Conservation (phyloP, 2,797 vertebrate species). For the Melanotaenia trifasciata region DNA sequence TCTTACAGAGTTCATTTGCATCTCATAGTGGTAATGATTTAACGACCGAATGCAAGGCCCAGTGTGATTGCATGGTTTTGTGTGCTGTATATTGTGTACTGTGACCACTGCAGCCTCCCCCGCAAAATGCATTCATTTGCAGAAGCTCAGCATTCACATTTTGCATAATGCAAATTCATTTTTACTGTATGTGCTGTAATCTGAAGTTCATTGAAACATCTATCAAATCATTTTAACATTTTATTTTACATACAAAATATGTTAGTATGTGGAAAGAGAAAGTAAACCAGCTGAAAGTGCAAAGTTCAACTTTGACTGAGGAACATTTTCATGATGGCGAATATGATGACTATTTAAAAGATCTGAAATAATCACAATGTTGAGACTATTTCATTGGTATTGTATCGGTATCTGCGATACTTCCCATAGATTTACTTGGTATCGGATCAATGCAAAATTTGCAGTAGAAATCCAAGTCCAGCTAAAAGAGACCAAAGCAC, state of each 20-base stretch:
- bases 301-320: too few relatives aligned
- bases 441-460: too few relatives aligned
- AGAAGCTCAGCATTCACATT: conserved; percentile 4
- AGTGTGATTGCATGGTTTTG: not conserved
- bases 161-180: not conserved
- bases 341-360: too few relatives aligned
- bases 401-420: too few relatives aligned
- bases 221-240: not conserved
- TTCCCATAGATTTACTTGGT: too few relatives aligned
- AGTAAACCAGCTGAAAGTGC: not conserved
- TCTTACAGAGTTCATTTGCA: not conserved
- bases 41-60: not conserved
- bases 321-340: too few relatives aligned
- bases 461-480: too few relatives aligned
- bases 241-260: too few relatives aligned
- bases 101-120: not conserved
- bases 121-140: not conserved
- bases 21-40: not conserved
- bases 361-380: too few relatives aligned
- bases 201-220: conserved; percentile 9
- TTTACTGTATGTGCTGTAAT: not conserved
- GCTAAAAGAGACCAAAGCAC: not conserved
- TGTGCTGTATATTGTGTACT: not conserved
- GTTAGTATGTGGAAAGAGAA: not conserved
- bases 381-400: too few relatives aligned